Conservation (phyloP, 2,888 invertebrate species). For the Pollenia griseotomentosa region DNA sequence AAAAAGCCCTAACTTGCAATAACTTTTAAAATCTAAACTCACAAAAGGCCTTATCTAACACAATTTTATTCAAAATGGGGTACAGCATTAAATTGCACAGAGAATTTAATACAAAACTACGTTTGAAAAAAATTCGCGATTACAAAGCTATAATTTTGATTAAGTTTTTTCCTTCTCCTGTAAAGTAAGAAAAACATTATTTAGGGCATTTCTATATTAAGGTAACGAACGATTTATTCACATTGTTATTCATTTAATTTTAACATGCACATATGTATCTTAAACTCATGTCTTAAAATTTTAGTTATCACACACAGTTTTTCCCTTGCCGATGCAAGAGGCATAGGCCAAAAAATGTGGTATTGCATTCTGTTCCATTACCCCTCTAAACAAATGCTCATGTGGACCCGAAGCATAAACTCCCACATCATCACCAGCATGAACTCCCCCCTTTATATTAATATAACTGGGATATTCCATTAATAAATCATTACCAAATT, state of each 20-base stretch:
- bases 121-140: too few species aligned
- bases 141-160: too few species aligned
- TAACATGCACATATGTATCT: background rate
- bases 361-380: constrained; percentile 90
- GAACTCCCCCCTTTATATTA: constrained; percentile 86
- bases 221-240: too few species aligned
- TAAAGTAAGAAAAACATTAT: too few species aligned
- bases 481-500: constrained; percentile 61
- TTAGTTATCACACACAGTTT: constrained; percentile 77
- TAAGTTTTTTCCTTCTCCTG: too few species aligned
- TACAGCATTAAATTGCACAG: too few species aligned
- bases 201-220: too few species aligned
- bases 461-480: constrained; percentile 78
- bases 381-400: constrained; percentile 91
- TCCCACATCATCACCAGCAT: constrained; percentile 91
- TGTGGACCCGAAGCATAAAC: constrained; percentile 91
- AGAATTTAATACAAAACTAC: too few species aligned
- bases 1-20: too few species aligned
- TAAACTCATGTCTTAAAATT: background rate
- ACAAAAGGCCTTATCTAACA: too few species aligned
- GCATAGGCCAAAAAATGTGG: constrained; percentile 91
- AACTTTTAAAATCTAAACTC: too few species aligned
- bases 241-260: background rate
- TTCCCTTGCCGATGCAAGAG: constrained; percentile 88
- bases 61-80: too few species aligned